Base-by-base conservation (phyloP, 1,140 invertebrate species). In the Marisa cornuarietis region DNA sequence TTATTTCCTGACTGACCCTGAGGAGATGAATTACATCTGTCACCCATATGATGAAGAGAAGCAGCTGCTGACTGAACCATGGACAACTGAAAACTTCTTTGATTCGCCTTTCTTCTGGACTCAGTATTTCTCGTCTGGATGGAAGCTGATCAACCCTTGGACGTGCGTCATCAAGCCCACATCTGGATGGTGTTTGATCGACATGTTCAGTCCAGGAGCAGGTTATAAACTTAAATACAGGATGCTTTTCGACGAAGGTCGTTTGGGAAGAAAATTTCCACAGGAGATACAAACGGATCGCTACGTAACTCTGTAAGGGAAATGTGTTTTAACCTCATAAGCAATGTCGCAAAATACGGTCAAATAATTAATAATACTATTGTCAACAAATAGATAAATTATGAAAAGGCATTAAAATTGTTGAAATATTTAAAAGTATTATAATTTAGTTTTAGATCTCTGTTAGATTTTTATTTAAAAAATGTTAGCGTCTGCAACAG, bases 1-100 rank as follows among this genome's bases (percentile, higher is more conserved):
- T 54, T 74, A 54, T 51, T 74, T 74, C 52, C 72, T 74, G 49
- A 74, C 72, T 18, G 72, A 74, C 51, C 72, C 72, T 20, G 72
- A 74, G 51, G 14, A 74, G 26, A 58, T 74, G 51, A 74, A 61
- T 24, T 54, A 58, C 72, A 26, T 74, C 26, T 74, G 72, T n/a
- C 72, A 74, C 51, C 72, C 72, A 22, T 10, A 52, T 18, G 72
- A 74, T 2, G 22, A 51, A 20, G 51, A 58, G 0, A 52, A 58
- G 51, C 72, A 74, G 51, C 52, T 74, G 49, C 3, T 73, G 71
- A 18, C 13, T 6, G 22, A 18, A 51, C 71, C 71, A 22, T 73
- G 49, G 52, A 73, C 71, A 22, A 6, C 54, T 4, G 71, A 73
- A 6, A 54, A 16, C 0, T 73, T 73, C 71, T 0, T 73, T 18